Evolutionary conservation across 2,888 invertebrate species (phyloP).

Genomic region (Malacosoma neustria): DNA sequence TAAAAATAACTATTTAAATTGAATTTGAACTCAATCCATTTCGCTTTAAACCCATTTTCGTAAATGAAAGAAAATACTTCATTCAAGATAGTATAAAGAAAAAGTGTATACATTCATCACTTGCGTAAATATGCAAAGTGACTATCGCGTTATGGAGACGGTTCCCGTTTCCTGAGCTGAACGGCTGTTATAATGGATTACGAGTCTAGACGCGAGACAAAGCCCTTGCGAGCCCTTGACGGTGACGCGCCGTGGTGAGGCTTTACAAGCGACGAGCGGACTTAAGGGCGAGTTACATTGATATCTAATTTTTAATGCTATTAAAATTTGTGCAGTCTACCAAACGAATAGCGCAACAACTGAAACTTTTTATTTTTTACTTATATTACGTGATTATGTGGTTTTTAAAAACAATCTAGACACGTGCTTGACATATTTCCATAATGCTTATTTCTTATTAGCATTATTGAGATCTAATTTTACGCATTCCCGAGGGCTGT

Average conservation of each 20-base stretch:
- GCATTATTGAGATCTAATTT: no score
- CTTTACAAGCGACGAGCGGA: neutral
- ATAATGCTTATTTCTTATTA: no score
- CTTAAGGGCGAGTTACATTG: no score
- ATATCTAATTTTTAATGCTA: no score
- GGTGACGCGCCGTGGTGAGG: slow-evolving; percentile 18
- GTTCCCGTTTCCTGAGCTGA: slow-evolving; percentile 41
- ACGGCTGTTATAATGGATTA: slow-evolving; percentile 66
- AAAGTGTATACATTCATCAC: slow-evolving; percentile 61
- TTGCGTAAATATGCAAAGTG: slow-evolving; percentile 61
- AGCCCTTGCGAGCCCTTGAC: slow-evolving; percentile 53
- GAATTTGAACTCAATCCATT: neutral
- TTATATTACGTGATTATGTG: no score
- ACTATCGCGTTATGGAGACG: slow-evolving; percentile 38
- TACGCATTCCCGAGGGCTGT: no score
- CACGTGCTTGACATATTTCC: no score
- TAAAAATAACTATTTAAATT: no score
- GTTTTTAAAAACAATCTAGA: no score
- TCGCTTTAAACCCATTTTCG: neutral
- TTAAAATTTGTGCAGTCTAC: no score
- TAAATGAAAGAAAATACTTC: neutral
- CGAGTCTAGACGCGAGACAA: slow-evolving; percentile 66
- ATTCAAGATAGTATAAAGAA: slow-evolving; percentile 42
- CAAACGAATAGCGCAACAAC: no score
- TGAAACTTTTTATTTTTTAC: no score